These are phyloP conservation scores for Pardalotus punctatus DNA, from an alignment of 2,113 vertebrate species.

Conservation along the genomic window DNA sequence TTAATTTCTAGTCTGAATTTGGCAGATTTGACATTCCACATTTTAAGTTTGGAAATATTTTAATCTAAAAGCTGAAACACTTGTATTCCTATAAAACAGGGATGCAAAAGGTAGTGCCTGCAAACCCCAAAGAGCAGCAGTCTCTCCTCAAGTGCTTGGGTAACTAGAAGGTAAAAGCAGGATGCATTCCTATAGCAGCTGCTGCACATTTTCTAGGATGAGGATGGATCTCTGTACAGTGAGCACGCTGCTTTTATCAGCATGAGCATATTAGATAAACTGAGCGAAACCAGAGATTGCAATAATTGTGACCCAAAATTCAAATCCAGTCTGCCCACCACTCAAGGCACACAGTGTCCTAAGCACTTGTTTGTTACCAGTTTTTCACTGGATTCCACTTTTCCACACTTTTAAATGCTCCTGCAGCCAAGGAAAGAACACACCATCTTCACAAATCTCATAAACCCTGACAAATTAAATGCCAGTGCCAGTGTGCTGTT, in stretches of 20 bases:
- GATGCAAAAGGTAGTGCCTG: background rate
- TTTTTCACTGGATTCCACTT: background rate
- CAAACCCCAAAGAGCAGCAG: background rate
- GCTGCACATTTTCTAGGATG: background rate
- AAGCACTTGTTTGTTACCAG: background rate
- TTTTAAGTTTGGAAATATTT: background rate
- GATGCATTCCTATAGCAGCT: background rate
- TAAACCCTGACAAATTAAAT: background rate
- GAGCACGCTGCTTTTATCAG: background rate
- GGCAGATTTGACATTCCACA: background rate
- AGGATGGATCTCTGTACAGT: background rate
- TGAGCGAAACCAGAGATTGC: background rate
- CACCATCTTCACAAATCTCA: background rate
- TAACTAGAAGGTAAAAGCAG: background rate
- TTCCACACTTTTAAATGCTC: background rate
- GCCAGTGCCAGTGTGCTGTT: background rate
- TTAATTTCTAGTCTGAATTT: background rate
- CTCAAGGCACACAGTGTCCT: background rate
- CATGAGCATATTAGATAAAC: background rate
- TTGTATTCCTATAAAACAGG: background rate
- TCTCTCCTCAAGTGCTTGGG: background rate
- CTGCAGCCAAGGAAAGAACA: background rate
- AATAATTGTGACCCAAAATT: background rate
- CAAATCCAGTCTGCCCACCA: background rate
- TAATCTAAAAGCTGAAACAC: background rate